Percentiles rank a stretch among this genome's conserved stretches.
phyloP scores from a whole-genome alignment of 2,888 invertebrate species.

The Tenthredo scrophulariae region DNA sequence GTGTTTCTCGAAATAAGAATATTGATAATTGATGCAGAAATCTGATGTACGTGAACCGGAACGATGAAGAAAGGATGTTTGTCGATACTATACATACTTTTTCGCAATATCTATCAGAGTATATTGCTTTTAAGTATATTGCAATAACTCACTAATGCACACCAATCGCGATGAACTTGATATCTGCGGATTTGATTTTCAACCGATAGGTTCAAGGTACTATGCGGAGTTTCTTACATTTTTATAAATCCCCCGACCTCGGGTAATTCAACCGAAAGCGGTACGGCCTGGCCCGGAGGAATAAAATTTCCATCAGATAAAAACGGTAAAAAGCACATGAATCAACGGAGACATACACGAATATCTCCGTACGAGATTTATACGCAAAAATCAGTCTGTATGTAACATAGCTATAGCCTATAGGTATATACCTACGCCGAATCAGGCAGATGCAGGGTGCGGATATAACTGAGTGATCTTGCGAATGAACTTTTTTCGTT shows the following conservation, averaged over 20 bases:
- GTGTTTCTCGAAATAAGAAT: too few relatives aligned
- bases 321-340: not conserved
- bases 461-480: not conserved
- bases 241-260: not conserved
- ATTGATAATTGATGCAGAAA: too few relatives aligned
- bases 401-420: too few relatives aligned
- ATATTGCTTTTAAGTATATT: too few relatives aligned
- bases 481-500: not conserved
- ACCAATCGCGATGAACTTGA: too few relatives aligned
- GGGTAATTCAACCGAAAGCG: not conserved
- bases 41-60: too few relatives aligned
- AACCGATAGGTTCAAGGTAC: not conserved
- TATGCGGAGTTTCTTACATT: not conserved
- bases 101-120: too few relatives aligned
- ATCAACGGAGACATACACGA: not conserved
- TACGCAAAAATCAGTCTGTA: not conserved
- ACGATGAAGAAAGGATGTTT: too few relatives aligned
- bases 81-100: too few relatives aligned
- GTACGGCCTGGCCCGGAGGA: not conserved
- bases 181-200: too few relatives aligned
- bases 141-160: too few relatives aligned
- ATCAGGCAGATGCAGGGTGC: not conserved
- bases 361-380: not conserved
- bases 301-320: not conserved
- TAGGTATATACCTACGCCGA: too few relatives aligned